Conservation (phyloP, 2,888 invertebrate species). For the Stenchaetothrips biformis region DNA sequence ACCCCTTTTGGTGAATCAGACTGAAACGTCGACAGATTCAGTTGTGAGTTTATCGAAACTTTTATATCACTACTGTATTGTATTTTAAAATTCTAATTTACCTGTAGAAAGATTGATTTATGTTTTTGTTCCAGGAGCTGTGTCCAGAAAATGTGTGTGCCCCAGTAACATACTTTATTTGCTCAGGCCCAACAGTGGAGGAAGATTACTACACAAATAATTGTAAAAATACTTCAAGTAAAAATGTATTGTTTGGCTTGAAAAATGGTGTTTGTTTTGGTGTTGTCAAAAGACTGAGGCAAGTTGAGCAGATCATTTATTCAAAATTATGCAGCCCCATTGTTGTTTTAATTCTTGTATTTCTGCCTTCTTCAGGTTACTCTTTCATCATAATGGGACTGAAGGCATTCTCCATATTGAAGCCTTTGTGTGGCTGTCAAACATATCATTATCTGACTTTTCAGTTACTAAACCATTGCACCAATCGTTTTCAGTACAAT, state of each 20-base stretch:
- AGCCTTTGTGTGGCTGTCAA: slow-evolving; percentile 46
- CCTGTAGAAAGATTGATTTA: background rate
- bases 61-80: background rate
- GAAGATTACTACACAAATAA: background rate
- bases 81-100: background rate
- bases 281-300: background rate
- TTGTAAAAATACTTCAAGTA: background rate
- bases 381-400: slow-evolving; percentile 49
- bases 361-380: slow-evolving; percentile 39
- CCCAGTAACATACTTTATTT: slow-evolving; percentile 39
- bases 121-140: slow-evolving; percentile 36
- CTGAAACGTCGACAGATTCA: background rate
- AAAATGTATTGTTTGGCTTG: background rate
- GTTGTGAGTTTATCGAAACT: background rate
- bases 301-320: background rate
- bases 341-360: background rate
- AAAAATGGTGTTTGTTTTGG: background rate
- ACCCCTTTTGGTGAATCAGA: background rate
- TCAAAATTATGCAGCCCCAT: background rate
- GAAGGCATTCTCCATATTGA: slow-evolving; percentile 47
- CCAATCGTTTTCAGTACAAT: slow-evolving; percentile 42
- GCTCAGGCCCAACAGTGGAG: slow-evolving; percentile 36
- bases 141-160: slow-evolving; percentile 43
- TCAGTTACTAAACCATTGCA: slow-evolving; percentile 38
- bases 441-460: slow-evolving; percentile 39